Conservation (phyloP, 2,888 invertebrate species). For the Muscina levida region DNA sequence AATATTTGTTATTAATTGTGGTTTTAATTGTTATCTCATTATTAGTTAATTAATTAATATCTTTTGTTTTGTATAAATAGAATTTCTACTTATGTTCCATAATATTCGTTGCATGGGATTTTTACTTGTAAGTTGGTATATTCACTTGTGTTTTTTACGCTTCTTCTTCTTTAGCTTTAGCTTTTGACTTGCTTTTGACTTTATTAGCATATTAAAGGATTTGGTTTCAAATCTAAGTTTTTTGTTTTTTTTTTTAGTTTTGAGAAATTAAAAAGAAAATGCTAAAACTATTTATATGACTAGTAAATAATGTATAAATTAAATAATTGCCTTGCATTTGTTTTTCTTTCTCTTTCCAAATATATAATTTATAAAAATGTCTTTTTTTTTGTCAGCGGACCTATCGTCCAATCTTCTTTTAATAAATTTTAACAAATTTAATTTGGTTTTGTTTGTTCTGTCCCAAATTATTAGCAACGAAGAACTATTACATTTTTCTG, state of each 20-base stretch:
- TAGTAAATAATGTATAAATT: constrained; percentile 47
- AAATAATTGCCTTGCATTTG: constrained; percentile 60
- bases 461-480: too few species aligned
- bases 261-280: constrained; percentile 44
- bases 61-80: constrained; percentile 72
- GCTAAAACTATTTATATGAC: constrained; percentile 34
- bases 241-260: constrained; percentile 20
- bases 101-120: constrained; percentile 81
- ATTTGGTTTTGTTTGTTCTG: neutral
- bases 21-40: constrained; percentile 42
- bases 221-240: constrained; percentile 66
- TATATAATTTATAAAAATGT: constrained; percentile 46
- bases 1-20: constrained; percentile 51
- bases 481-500: too few species aligned
- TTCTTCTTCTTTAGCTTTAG: constrained; percentile 60
- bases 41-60: constrained; percentile 48
- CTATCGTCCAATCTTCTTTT: constrained; percentile 32
- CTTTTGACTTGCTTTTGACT: too few species aligned
- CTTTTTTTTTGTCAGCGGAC: constrained; percentile 4
- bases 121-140: constrained; percentile 74
- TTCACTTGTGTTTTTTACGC: constrained; percentile 72
- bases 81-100: constrained; percentile 80
- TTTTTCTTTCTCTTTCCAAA: constrained; percentile 38
- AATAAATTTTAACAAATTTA: constrained; percentile 34
- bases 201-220: neutral